Conservation (phyloP, 1,140 invertebrate genomes). For the Melitaea cinxia region DNA sequence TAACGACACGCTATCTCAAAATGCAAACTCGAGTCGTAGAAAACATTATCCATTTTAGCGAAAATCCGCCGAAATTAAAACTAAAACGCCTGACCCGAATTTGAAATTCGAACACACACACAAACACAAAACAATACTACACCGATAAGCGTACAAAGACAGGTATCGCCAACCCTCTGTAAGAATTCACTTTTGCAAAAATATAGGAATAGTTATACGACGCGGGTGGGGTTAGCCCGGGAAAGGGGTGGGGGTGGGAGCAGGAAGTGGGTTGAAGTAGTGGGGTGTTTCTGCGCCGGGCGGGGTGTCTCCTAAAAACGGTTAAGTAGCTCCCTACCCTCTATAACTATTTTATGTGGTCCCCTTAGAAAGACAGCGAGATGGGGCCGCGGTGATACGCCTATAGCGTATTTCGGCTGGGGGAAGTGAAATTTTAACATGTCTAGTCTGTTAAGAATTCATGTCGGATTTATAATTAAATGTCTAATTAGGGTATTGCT, state of each 20-base stretch:
- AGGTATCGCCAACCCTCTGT: conserved; percentile 72
- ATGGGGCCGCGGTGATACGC: conserved; percentile 67
- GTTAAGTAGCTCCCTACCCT: conserved; percentile 79
- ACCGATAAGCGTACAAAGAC: conserved; percentile 62
- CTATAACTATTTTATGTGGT: conserved; percentile 81
- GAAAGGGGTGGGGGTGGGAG: conserved; percentile 48
- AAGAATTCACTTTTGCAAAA: conserved; percentile 77
- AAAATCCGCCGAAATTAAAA: conserved; percentile 74
- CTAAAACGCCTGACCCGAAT: conserved; percentile 76
- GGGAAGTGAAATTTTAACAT: conserved; percentile 78
- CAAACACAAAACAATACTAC: conserved; percentile 57
- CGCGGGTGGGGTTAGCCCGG: conserved; percentile 37
- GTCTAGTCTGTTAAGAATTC: conserved; percentile 77
- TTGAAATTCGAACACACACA: conserved; percentile 57
- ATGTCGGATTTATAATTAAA: conserved; percentile 78
- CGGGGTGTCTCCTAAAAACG: conserved; percentile 80
- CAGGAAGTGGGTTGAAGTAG: conserved; percentile 72
- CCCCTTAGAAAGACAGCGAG: conserved; percentile 79
- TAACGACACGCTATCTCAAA: conserved; percentile 21
- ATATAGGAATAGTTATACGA: conserved; percentile 75
- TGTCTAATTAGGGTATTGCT: conserved; percentile 70
- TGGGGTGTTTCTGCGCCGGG: conserved; percentile 62
- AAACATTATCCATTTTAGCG: conserved; percentile 51
- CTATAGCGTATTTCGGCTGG: conserved; percentile 58
- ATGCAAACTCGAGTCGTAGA: conserved; percentile 40